phyloP scores from a whole-genome alignment of 2,113 vertebrate species.

The Pseudopipra pipra region DNA sequence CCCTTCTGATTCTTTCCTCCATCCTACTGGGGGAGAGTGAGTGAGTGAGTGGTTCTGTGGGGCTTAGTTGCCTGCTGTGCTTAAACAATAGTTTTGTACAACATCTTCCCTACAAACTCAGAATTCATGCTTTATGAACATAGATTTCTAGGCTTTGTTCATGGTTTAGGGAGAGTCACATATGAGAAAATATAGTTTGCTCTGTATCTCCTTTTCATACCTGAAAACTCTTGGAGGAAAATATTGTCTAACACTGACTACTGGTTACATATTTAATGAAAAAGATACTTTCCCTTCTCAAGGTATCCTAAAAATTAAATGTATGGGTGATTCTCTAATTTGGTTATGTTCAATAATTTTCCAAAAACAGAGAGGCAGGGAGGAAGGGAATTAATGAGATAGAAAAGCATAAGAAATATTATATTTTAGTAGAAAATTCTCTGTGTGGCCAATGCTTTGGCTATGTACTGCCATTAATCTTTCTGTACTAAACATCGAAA shows the following conservation, averaged over 20 bases:
- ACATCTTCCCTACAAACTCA: not conserved
- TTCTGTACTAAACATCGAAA: not conserved
- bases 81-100: not conserved
- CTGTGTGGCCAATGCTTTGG: not conserved
- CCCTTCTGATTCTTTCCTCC: not conserved
- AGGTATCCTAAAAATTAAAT: not conserved
- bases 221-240: not conserved
- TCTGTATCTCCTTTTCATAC: not conserved
- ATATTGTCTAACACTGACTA: not conserved
- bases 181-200: not conserved
- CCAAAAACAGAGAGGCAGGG: not conserved
- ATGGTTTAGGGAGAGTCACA: not conserved
- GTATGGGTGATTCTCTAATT: not conserved
- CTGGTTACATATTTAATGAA: not conserved
- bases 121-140: not conserved
- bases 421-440: not conserved
- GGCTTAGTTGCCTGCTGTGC: not conserved
- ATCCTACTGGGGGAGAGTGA: not conserved
- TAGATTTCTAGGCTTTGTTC: not conserved
- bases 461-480: not conserved
- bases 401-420: not conserved
- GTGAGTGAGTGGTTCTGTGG: not conserved
- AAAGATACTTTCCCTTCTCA: not conserved
- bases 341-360: not conserved
- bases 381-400: not conserved